Conservation (phyloP, 2,888 invertebrate species). For the Drosophila formosana region DNA sequence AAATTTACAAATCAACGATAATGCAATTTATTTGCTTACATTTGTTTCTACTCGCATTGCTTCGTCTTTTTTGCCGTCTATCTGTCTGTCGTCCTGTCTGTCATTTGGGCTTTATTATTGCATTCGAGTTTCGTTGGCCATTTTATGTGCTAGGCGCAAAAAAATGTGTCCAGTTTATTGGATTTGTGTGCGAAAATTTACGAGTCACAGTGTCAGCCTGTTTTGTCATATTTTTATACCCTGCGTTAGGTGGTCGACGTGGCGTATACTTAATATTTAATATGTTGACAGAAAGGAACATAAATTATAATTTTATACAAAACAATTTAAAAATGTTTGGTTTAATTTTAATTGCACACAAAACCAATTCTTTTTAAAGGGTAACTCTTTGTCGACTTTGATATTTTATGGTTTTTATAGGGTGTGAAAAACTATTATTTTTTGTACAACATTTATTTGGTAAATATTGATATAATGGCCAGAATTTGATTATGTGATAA, state of each 20-base stretch:
- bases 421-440: slow-evolving; percentile 8
- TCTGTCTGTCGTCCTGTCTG: slow-evolving; percentile 14
- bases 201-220: slow-evolving; percentile 38
- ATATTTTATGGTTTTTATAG: not conserved
- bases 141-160: slow-evolving; percentile 46
- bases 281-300: not conserved
- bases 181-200: slow-evolving; percentile 60
- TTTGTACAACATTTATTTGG: slow-evolving; percentile 20
- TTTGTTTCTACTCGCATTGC: slow-evolving; percentile 11
- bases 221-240: slow-evolving; percentile 30
- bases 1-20: slow-evolving; percentile 78
- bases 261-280: not conserved
- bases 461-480: slow-evolving; percentile 16
- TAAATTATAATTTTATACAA: not conserved
- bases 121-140: slow-evolving; percentile 49
- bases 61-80: slow-evolving; percentile 15
- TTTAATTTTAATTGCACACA: too few species aligned
- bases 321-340: not conserved
- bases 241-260: not conserved
- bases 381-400: not conserved
- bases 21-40: slow-evolving; percentile 69
- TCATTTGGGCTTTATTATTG: slow-evolving; percentile 52
- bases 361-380: slow-evolving; percentile 4
- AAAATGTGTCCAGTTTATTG: slow-evolving; percentile 54
- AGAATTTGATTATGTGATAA: slow-evolving; percentile 45